Percentiles rank a stretch among this genome's conserved stretches.
These are phyloP conservation scores for Hyposoter didymator DNA, from an alignment of 2,888 invertebrate species.

Conservation along the genomic window DNA sequence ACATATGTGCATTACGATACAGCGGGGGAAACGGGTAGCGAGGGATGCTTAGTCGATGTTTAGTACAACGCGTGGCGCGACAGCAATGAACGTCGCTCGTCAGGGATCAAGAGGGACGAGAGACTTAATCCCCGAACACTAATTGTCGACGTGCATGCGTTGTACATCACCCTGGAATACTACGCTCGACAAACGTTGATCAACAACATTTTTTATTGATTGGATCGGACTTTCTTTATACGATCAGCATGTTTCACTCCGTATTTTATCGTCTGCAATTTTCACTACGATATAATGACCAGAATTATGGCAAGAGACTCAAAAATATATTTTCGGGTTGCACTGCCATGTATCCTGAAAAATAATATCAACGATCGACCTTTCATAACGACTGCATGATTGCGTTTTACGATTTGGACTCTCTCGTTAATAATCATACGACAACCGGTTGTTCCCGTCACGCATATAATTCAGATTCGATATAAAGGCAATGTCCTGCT, in stretches of 20 bases:
- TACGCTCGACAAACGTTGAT: background rate
- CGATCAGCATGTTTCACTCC: background rate
- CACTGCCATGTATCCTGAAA: background rate
- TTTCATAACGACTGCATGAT: constrained; percentile 3
- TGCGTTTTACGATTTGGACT: background rate
- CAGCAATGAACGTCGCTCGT: constrained; percentile 26
- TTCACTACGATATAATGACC: background rate
- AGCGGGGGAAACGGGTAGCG: constrained; percentile 17
- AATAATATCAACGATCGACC: background rate
- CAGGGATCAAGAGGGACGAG: constrained; percentile 27
- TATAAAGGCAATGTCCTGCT: constrained; percentile 2
- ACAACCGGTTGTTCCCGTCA: constrained; percentile 9
- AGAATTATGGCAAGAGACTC: background rate
- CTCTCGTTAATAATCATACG: constrained; percentile 21
- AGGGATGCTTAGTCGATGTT: constrained; percentile 18
- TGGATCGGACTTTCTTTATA: background rate
- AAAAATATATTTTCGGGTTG: background rate
- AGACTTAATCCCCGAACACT: constrained; percentile 69
- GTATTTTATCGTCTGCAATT: background rate
- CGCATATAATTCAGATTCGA: constrained; percentile 5
- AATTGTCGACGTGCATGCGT: constrained; percentile 54
- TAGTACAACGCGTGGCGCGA: constrained; percentile 13
- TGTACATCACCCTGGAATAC: constrained; percentile 33
- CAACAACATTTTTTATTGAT: constrained; percentile 7
- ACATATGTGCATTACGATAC: background rate